These are phyloP conservation scores for Patella depressa DNA, from an alignment of 2,888 invertebrate genomes.

Conservation along the genomic window DNA sequence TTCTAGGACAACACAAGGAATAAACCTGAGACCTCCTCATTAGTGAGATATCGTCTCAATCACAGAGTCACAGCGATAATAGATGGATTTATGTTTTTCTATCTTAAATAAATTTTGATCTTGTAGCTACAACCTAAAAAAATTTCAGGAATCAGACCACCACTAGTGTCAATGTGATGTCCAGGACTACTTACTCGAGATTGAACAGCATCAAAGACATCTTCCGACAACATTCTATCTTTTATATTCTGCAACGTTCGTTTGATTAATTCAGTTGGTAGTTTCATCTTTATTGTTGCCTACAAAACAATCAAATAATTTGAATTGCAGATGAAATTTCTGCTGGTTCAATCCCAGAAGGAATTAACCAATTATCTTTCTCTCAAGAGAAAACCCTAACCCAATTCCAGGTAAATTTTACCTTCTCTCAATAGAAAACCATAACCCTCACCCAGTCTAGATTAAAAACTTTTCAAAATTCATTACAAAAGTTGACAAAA, in stretches of 20 bases:
- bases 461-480: neutral
- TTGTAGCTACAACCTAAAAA: too few species aligned
- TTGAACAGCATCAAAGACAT: slow-evolving; percentile 89
- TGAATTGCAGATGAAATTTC: neutral
- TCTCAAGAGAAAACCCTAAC: neutral
- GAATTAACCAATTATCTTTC: too few species aligned
- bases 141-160: too few species aligned
- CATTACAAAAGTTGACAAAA: neutral
- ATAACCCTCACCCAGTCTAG: neutral
- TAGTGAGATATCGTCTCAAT: too few species aligned
- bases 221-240: slow-evolving; percentile 78
- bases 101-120: too few species aligned
- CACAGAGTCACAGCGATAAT: too few species aligned
- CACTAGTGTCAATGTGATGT: too few species aligned
- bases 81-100: too few species aligned
- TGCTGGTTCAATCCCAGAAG: too few species aligned
- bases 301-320: slow-evolving; percentile 52
- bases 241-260: slow-evolving; percentile 77
- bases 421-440: neutral
- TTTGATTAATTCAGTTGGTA: slow-evolving; percentile 78
- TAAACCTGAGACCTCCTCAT: too few species aligned
- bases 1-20: too few species aligned
- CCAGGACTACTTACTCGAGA: slow-evolving; percentile 56
- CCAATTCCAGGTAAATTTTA: neutral
- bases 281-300: slow-evolving; percentile 77